Percentiles rank a stretch among this genome's conserved stretches.
phyloP scores from a whole-genome alignment of 2,888 invertebrate species.

The Macrophya annulata region DNA sequence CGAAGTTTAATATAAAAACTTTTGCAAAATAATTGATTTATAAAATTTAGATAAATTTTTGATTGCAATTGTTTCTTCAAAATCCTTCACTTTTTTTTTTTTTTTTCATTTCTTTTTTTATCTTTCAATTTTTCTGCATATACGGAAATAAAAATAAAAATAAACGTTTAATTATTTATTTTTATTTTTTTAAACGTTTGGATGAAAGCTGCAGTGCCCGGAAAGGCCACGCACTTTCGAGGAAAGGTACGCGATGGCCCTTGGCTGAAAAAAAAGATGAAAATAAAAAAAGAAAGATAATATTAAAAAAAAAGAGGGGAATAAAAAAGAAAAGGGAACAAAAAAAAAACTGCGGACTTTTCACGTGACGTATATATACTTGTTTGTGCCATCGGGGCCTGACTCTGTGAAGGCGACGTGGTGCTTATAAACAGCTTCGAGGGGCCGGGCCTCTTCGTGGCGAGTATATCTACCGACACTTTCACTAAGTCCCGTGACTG shows the following conservation, averaged over 20 bases:
- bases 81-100: not conserved
- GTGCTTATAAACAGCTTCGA: slow-evolving; percentile 41
- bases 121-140: no score
- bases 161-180: no score
- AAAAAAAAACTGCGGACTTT: slow-evolving; percentile 1
- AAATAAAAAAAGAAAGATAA: not conserved
- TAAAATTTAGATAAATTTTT: not conserved
- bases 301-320: not conserved
- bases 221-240: slow-evolving; percentile 12
- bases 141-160: no score
- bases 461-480: slow-evolving; percentile 69
- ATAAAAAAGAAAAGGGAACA: not conserved
- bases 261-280: not conserved
- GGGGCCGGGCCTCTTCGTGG: slow-evolving; percentile 53
- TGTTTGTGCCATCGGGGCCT: slow-evolving; percentile 59
- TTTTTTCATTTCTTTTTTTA: not conserved
- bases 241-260: slow-evolving; percentile 21
- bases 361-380: slow-evolving; percentile 48
- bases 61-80: no score
- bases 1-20: not conserved
- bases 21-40: not conserved
- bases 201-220: not conserved
- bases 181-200: not conserved
- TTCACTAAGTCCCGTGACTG: slow-evolving; percentile 73
- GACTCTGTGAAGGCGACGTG: slow-evolving; percentile 46